A percentile compares a stretch with the other conserved stretches of the same genome.
Conservation (phyloP, 2,888 invertebrate species). For the Liposcelis brunnea region DNA sequence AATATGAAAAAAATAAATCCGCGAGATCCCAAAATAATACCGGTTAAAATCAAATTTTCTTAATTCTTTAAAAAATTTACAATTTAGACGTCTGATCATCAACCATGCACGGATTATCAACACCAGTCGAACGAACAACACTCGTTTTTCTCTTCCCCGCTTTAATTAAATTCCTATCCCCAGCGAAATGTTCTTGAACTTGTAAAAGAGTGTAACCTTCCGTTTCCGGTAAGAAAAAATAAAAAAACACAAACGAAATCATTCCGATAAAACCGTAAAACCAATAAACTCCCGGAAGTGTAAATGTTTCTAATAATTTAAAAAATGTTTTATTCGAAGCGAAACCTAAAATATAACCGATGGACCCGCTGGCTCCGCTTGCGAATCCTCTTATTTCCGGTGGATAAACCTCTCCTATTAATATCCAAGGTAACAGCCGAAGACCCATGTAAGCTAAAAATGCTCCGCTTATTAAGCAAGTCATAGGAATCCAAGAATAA, state of each 20-base stretch:
- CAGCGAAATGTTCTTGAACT: constrained; percentile 6
- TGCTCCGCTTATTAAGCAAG: constrained; percentile 44
- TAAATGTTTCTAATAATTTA: constrained; percentile 11
- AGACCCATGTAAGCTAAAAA: constrained; percentile 52
- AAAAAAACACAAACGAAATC: constrained; percentile 43
- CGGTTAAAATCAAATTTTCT: constrained; percentile 1
- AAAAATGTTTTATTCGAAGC: constrained; percentile 41
- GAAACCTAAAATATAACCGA: constrained; percentile 60
- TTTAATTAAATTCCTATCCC: constrained; percentile 4
- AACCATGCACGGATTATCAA: constrained; percentile 8
- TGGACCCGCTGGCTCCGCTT: constrained; percentile 52
- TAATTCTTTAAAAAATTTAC: background rate
- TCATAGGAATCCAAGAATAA: constrained; percentile 46
- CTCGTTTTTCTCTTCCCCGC: background rate
- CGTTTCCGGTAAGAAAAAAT: constrained; percentile 60
- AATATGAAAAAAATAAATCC: constrained; percentile 2
- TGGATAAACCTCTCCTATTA: constrained; percentile 59
- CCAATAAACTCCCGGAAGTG: constrained; percentile 19
- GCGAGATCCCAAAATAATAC: constrained; percentile 2
- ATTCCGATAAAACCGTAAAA: constrained; percentile 27
- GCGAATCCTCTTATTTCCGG: constrained; percentile 50
- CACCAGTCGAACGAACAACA: background rate
- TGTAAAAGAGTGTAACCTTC: constrained; percentile 48
- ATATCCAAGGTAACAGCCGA: constrained; percentile 58
- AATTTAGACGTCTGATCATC: background rate